These are phyloP conservation scores for Hystrix brachyura DNA, from an alignment of 2,113 vertebrate genomes.

Conservation along the genomic window DNA sequence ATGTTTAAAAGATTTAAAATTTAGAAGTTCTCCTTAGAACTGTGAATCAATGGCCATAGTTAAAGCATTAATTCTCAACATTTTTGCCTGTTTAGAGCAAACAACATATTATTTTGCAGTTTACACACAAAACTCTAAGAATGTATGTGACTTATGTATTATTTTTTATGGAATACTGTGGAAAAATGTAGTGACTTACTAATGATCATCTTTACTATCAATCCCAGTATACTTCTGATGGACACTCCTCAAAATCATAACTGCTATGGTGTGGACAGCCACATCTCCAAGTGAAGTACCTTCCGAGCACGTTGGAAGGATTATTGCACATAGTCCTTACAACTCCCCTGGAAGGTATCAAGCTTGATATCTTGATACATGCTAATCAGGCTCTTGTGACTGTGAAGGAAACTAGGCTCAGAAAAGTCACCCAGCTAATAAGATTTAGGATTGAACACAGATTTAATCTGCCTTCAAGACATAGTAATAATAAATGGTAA, in stretches of 20 bases:
- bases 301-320: neutral
- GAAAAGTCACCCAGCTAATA: neutral
- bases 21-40: neutral
- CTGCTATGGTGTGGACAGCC: neutral
- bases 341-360: neutral
- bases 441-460: constrained; percentile 20
- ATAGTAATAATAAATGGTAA: neutral
- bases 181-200: neutral
- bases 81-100: neutral
- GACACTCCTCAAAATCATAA: neutral
- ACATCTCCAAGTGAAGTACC: neutral
- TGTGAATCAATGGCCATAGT: neutral
- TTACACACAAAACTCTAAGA: neutral
- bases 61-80: neutral
- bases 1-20: constrained; percentile 6
- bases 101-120: neutral
- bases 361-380: no score
- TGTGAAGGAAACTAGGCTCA: neutral
- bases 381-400: neutral
- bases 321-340: neutral
- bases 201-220: neutral
- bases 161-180: neutral
- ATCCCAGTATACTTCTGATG: neutral
- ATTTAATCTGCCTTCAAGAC: neutral
- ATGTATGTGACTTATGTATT: neutral